Conservation (phyloP, 2,113 vertebrate species). For the Podarcis raffonei region DNA sequence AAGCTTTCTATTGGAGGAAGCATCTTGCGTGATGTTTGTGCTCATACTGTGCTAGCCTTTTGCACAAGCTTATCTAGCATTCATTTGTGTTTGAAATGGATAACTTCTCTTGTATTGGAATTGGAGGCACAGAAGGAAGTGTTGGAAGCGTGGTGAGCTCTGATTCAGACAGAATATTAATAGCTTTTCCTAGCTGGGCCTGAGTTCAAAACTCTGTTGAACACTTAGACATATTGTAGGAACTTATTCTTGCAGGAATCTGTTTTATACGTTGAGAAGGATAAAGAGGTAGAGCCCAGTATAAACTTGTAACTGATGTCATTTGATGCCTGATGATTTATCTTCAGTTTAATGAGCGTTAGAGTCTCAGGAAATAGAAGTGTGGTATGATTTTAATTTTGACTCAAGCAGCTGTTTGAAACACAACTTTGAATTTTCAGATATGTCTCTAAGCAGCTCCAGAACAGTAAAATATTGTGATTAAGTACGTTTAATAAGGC, state of each 20-base stretch:
- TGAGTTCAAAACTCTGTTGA: not conserved
- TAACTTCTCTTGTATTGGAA: not conserved
- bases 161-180: not conserved
- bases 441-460: not conserved
- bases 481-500: constrained; percentile 63
- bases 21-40: not conserved
- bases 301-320: constrained; percentile 38
- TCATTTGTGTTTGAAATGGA: not conserved
- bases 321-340: constrained; percentile 5
- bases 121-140: not conserved
- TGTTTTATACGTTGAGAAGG: constrained; percentile 6
- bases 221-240: not conserved
- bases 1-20: not conserved
- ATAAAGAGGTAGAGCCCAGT: constrained; percentile 3
- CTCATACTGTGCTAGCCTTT: not conserved
- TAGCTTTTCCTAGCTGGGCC: not conserved
- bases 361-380: constrained; percentile 27
- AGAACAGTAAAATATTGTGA: constrained; percentile 24
- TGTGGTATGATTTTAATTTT: constrained; percentile 15
- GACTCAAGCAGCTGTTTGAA: not conserved
- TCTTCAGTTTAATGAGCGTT: constrained; percentile 23
- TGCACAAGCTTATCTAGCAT: not conserved
- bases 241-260: not conserved
- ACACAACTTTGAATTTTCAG: not conserved
- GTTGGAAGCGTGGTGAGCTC: not conserved